phyloP scores from a whole-genome alignment of 2,888 invertebrate species.

The Parasteatoda lunata region DNA sequence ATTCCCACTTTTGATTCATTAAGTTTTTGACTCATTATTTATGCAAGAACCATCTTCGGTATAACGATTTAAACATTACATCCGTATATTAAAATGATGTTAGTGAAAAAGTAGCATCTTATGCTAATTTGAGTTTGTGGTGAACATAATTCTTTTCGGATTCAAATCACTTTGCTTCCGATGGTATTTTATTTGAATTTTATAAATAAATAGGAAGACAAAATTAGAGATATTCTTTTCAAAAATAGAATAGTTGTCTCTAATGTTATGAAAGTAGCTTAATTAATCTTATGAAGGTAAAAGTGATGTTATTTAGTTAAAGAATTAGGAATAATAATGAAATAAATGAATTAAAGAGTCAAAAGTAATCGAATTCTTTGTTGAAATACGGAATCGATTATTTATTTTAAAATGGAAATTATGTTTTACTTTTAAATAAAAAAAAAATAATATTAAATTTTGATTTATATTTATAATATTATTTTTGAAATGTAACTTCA shows the following conservation, averaged over 20 bases:
- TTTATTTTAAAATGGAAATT: no score
- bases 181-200: not conserved
- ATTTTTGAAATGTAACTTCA: no score
- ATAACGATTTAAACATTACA: not conserved
- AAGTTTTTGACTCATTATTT: not conserved
- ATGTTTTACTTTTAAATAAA: no score
- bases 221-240: not conserved
- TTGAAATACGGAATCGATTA: no score
- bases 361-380: no score
- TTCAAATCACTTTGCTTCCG: not conserved
- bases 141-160: not conserved
- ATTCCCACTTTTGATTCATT: not conserved
- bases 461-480: no score
- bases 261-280: not conserved
- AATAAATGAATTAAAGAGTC: no score
- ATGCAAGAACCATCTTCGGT: not conserved
- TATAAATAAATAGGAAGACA: not conserved
- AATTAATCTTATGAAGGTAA: not conserved
- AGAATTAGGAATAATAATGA: no score
- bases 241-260: not conserved
- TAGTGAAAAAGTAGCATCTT: not conserved
- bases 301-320: not conserved
- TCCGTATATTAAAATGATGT: not conserved
- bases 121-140: not conserved
- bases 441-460: no score